phyloP scores from a whole-genome alignment of 2,888 invertebrate genomes.

The Allygus modestus region DNA sequence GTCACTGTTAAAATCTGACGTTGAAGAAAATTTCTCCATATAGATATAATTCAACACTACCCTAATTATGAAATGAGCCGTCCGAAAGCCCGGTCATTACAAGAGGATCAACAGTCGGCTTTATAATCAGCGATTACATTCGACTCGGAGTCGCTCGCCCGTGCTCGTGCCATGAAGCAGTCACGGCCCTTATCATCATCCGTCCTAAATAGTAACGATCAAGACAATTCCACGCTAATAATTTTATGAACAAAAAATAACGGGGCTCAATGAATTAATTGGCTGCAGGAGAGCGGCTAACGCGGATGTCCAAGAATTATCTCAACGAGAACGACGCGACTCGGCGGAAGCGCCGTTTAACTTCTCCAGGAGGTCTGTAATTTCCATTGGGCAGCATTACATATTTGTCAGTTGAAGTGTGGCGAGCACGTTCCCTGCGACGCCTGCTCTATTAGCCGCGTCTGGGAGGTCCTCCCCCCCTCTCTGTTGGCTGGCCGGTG shows the following conservation, averaged over 20 bases:
- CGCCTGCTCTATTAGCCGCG: constrained; percentile 44
- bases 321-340: constrained; percentile 12
- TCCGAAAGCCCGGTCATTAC: too few species aligned
- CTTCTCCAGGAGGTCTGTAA: constrained; percentile 61
- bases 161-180: too few species aligned
- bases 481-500: background rate
- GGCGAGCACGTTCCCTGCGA: constrained; percentile 28
- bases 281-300: constrained; percentile 30
- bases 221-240: constrained; percentile 46
- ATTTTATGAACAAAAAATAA: constrained; percentile 52
- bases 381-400: constrained; percentile 60
- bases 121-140: too few species aligned
- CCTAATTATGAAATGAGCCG: too few species aligned
- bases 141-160: too few species aligned
- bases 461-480: constrained; percentile 12
- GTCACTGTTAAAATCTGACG: too few species aligned
- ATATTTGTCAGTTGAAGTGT: constrained; percentile 46
- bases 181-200: too few species aligned
- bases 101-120: too few species aligned
- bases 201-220: background rate
- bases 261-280: constrained; percentile 49
- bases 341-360: constrained; percentile 55
- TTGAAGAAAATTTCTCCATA: too few species aligned
- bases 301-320: constrained; percentile 57
- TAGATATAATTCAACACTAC: too few species aligned